phyloP scores from a whole-genome alignment of 2,113 vertebrate genomes.

The Cyrtonyx montezumae region DNA sequence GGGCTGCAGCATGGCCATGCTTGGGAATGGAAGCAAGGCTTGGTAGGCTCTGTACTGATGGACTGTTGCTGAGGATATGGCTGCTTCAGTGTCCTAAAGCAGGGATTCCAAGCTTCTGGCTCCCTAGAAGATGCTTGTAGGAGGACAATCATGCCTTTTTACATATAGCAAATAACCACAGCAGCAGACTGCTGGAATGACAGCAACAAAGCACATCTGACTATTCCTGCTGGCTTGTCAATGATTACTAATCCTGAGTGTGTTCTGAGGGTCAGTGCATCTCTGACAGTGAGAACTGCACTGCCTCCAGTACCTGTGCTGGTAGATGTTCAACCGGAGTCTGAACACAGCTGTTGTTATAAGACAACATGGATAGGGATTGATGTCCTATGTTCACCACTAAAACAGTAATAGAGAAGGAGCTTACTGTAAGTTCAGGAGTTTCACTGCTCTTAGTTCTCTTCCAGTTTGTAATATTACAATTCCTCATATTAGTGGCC shows the following conservation, averaged over 20 bases:
- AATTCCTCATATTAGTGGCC: no score
- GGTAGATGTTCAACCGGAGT: background rate
- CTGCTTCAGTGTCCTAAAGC: background rate
- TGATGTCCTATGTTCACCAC: background rate
- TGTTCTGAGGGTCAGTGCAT: background rate
- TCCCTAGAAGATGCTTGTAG: background rate
- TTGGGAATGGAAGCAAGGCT: background rate
- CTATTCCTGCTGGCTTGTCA: background rate
- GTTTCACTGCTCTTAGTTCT: background rate
- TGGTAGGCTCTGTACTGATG: accelerated
- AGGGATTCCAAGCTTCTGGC: background rate
- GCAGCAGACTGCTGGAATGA: background rate
- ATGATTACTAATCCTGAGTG: accelerated
- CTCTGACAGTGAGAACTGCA: background rate
- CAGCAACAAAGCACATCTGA: accelerated
- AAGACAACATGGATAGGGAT: accelerated
- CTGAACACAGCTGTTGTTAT: accelerated
- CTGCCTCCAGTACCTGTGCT: accelerated
- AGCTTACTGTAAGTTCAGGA: background rate
- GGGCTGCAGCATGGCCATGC: accelerated
- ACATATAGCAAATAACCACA: background rate
- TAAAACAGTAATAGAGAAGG: background rate
- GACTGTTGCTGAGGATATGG: accelerated
- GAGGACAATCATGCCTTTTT: background rate
- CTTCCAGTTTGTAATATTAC: accelerated